Conservation (phyloP, 2,888 invertebrate species). For the Cephus nigrinus region DNA sequence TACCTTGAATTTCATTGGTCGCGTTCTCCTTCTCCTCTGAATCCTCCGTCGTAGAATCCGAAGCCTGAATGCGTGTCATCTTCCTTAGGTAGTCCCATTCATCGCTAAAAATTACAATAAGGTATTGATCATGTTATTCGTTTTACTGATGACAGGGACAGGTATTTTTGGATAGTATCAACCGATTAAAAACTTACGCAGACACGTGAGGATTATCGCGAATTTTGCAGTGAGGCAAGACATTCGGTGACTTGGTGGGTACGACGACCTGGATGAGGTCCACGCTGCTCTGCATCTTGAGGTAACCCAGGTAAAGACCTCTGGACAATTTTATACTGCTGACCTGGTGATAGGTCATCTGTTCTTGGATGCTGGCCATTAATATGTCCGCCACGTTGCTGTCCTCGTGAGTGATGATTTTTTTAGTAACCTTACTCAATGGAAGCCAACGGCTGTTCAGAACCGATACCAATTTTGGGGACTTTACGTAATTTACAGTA, state of each 20-base stretch:
- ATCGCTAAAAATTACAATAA: constrained; percentile 74
- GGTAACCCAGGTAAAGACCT: constrained; percentile 94
- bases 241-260: constrained; percentile 91
- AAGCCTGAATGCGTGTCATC: constrained; percentile 49
- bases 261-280: constrained; percentile 95
- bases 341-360: constrained; percentile 79
- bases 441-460: constrained; percentile 94
- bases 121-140: not conserved
- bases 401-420: constrained; percentile 79
- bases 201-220: constrained; percentile 96
- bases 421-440: constrained; percentile 84
- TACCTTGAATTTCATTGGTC: constrained; percentile 59
- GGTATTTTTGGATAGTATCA: not conserved
- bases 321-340: constrained; percentile 84
- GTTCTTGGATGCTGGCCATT: constrained; percentile 88
- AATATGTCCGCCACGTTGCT: constrained; percentile 85
- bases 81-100: constrained; percentile 93
- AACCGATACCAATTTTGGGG: constrained; percentile 87
- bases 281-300: constrained; percentile 96
- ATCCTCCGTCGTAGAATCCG: constrained; percentile 65
- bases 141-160: not conserved
- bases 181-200: constrained; percentile 73
- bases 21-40: constrained; percentile 57
- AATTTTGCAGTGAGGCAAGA: constrained; percentile 92
- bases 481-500: constrained; percentile 83